Evolutionary conservation across 2,113 vertebrate genomes (phyloP).

Genomic region (Calidris pygmaea): DNA sequence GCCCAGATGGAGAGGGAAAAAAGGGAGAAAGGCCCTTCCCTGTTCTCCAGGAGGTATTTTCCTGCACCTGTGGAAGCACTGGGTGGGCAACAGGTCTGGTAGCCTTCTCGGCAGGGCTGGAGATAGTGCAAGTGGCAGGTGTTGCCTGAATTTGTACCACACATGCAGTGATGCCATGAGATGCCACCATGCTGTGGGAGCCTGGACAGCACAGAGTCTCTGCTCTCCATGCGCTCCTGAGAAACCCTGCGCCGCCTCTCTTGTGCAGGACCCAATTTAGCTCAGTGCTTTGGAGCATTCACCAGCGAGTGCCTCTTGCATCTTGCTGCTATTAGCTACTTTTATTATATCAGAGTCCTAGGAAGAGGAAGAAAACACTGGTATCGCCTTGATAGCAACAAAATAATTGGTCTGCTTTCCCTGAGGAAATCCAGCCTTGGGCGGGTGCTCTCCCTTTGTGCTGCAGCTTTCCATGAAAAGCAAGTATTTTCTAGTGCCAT

Average conservation of each 20-base stretch:
- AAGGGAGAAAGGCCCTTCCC: background rate
- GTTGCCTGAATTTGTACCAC: background rate
- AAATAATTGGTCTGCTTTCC: background rate
- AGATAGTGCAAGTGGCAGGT: fast-evolving
- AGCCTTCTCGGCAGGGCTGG: fast-evolving
- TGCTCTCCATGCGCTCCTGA: background rate
- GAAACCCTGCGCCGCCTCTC: background rate
- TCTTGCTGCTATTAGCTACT: background rate
- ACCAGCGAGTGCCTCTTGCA: background rate
- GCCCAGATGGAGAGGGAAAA: background rate
- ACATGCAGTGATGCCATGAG: background rate
- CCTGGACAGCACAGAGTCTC: background rate
- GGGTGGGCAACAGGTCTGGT: background rate
- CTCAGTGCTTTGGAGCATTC: background rate
- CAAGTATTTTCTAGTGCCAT: background rate
- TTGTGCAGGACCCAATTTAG: background rate
- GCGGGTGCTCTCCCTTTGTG: fast-evolving
- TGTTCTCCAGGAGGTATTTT: background rate
- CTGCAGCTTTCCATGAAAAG: background rate
- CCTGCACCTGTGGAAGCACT: fast-evolving
- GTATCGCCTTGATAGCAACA: background rate
- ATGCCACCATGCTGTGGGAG: fast-evolving
- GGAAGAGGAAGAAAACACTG: background rate
- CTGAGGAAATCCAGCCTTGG: background rate
- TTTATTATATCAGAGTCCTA: background rate